Evolutionary conservation across 1,140 invertebrate species (phyloP), one percentile per base, ranked within the genome.

Genomic region (Lordiphosa collinella): DNA sequence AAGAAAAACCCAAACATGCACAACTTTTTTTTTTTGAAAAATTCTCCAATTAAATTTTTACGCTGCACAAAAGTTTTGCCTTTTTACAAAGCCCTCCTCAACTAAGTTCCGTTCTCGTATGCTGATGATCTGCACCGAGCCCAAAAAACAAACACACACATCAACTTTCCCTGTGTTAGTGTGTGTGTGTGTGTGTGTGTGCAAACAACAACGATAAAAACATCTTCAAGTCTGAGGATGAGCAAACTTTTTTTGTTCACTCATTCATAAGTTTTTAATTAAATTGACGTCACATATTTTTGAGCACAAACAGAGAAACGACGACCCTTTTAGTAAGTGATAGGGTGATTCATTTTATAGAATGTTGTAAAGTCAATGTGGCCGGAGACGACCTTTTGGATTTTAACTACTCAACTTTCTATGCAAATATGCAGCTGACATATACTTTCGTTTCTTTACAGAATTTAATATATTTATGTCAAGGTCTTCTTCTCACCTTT

Each of bases 261-360:
- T 84, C 78, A 82, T 85, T 82, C 78, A 82, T 82, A 82, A 82
- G 78, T 84, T 82, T 82, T 82, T 82, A 82, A 82, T 82, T 82
- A 82, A 82, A 82, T 84, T 82, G 78, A 68, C 72, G 78, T 84
- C 78, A 78, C 78, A 84, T 84, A 84, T 69, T 69, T 72, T 63
- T 59, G 9, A 47, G 61, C 66, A 49, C 53, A 62, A 51, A 65
- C 55, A 58, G 53, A 63, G 47, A 62, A 29, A 25, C 12, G 22
- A 13, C 10, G 11, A 31, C 22, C 41, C 41, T 29, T 44, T 44
- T 2, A 5, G 4, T 29, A 44, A 44, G n/a, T 13, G 22, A 44
- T 44, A 44, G 41, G 41, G 22, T 44, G 16, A 31, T 44, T 4
- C 41, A 31, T 13, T 44, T 4, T 13, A 7, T 31, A 0, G 16